These are phyloP conservation scores for Xanthorhoe spadicearia DNA, from an alignment of 2,888 invertebrate genomes.

Conservation along the genomic window DNA sequence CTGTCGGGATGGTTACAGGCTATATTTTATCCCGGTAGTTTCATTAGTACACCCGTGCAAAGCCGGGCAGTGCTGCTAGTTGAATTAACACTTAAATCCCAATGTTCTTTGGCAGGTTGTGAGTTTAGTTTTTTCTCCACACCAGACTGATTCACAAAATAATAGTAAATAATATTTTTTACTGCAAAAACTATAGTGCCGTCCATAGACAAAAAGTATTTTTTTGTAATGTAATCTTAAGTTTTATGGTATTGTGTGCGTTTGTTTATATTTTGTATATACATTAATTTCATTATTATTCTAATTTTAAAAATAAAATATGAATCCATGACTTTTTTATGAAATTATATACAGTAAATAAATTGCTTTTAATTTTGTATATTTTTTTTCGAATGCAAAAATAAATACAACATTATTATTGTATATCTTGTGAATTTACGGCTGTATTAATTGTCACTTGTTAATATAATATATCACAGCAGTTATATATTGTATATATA, in stretches of 20 bases:
- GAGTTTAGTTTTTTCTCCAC: conserved; percentile 45
- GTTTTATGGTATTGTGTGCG: conserved; percentile 38
- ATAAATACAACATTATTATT: too few relatives aligned
- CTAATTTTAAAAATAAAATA: neutral
- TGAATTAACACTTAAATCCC: neutral
- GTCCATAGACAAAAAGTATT: conserved; percentile 80
- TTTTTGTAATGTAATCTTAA: conserved; percentile 65
- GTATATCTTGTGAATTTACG: too few relatives aligned
- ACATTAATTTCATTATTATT: neutral
- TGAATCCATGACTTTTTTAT: neutral
- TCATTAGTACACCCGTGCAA: too few relatives aligned
- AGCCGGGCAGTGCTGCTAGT: too few relatives aligned
- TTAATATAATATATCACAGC: too few relatives aligned
- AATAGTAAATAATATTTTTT: conserved; percentile 75
- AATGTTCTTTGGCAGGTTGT: conserved; percentile 52
- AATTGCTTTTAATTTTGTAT: too few relatives aligned
- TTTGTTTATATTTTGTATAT: conserved; percentile 1
- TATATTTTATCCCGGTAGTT: too few relatives aligned
- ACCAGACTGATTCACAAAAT: conserved; percentile 49
- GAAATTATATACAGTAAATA: neutral
- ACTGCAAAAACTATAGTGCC: conserved; percentile 71
- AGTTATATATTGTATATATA: too few relatives aligned
- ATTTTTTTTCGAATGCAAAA: too few relatives aligned
- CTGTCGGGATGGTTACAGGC: too few relatives aligned
- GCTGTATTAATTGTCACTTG: too few relatives aligned